Percentiles rank a stretch among this genome's conserved stretches.
Conservation (phyloP, 2,888 invertebrate species). For the Drosophila barbarae region DNA sequence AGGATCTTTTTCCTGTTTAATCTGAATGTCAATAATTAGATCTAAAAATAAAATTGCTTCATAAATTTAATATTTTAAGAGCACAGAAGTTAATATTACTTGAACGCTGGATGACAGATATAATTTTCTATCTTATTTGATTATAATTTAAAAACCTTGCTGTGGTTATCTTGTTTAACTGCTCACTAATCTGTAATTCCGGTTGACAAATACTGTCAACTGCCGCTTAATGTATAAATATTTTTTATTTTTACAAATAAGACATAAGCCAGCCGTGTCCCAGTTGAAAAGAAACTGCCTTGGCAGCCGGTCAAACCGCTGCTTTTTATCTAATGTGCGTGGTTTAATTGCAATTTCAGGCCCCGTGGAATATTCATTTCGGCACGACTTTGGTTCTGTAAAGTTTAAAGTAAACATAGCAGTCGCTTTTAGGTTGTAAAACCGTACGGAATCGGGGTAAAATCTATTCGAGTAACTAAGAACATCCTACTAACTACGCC, state of each 20-base stretch:
- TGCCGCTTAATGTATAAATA: slow-evolving; percentile 8
- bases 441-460: neutral
- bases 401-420: slow-evolving; percentile 7
- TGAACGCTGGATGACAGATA: neutral
- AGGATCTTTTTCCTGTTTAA: neutral
- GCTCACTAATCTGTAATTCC: slow-evolving; percentile 2
- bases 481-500: neutral
- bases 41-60: too few relatives aligned
- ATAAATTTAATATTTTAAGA: neutral
- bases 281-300: slow-evolving; percentile 23
- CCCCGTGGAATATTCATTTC: slow-evolving; percentile 15
- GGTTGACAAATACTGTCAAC: slow-evolving; percentile 1
- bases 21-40: neutral
- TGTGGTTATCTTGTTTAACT: slow-evolving; percentile 8
- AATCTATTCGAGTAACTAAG: neutral
- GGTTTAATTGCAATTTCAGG: slow-evolving; percentile 49
- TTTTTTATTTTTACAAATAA: slow-evolving; percentile 20
- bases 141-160: slow-evolving; percentile 11
- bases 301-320: slow-evolving; percentile 3
- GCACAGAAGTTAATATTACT: neutral
- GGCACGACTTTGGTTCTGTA: slow-evolving; percentile 11
- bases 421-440: slow-evolving; percentile 13
- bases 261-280: slow-evolving; percentile 23
- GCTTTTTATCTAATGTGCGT: slow-evolving; percentile 47
- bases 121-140: neutral